Conservation (phyloP, 1,140 invertebrate genomes). For the Polyergus mexicanus region DNA sequence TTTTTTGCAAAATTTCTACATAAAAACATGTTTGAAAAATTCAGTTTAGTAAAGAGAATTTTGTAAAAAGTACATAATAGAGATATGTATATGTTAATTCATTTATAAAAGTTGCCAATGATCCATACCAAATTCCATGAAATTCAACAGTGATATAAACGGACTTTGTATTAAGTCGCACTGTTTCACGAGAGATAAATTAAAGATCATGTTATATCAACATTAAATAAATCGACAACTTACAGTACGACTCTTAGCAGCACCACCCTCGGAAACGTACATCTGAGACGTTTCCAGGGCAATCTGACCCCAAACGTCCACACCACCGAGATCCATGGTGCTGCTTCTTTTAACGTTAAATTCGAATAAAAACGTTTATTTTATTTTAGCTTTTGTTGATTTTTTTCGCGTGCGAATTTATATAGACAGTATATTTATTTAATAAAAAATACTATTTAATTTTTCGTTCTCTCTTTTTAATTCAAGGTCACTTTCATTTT, state of each 20-base stretch:
- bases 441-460: not conserved
- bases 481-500: constrained; percentile 27
- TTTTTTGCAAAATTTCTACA: no score
- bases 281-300: constrained; percentile 94
- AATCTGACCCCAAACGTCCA: constrained; percentile 93
- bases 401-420: not conserved
- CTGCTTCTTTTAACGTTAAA: constrained; percentile 22
- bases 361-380: not conserved
- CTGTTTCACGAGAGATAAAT: not conserved
- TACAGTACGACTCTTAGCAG: constrained; percentile 93
- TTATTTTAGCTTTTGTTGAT: not conserved
- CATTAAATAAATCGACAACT: constrained; percentile 76
- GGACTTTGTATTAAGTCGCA: not conserved
- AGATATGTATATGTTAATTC: no score
- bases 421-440: not conserved
- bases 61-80: no score
- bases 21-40: not conserved
- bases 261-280: constrained; percentile 92
- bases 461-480: constrained; percentile 12
- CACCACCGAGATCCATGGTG: constrained; percentile 88
- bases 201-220: not conserved
- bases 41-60: not conserved
- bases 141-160: not conserved
- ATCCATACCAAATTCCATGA: not conserved
- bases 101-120: no score